Conservation (phyloP, 2,888 invertebrate species). For the Azorinus chamasolen region DNA sequence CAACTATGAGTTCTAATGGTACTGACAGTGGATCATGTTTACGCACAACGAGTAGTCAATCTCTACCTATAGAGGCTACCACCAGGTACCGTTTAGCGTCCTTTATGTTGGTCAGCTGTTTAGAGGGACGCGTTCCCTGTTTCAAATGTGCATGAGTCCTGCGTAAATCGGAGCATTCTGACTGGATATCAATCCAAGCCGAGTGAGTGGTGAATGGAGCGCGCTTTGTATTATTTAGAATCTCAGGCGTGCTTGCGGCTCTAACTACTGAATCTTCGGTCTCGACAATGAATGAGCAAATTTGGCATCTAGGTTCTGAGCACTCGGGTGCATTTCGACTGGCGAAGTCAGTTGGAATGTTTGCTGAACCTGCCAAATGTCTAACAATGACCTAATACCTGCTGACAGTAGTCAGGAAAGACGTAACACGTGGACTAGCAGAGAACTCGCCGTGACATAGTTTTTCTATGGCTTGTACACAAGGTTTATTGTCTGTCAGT, state of each 20-base stretch:
- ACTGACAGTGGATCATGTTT: constrained; percentile 12
- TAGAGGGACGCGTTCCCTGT: constrained; percentile 68
- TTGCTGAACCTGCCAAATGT: too few relatives aligned
- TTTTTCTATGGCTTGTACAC: too few relatives aligned
- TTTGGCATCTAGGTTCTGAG: constrained; percentile 58
- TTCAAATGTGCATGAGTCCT: constrained; percentile 63
- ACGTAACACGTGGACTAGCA: too few relatives aligned
- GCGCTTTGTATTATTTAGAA: constrained; percentile 12
- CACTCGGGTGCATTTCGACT: constrained; percentile 60
- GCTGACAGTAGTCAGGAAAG: too few relatives aligned
- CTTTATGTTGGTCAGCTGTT: constrained; percentile 49
- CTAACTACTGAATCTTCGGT: constrained; percentile 65
- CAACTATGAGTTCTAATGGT: constrained; percentile 9
- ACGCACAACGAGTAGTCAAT: constrained; percentile 20
- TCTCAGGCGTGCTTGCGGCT: constrained; percentile 20
- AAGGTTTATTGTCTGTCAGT: too few relatives aligned
- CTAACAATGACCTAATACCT: too few relatives aligned
- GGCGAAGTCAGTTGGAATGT: constrained; percentile 53
- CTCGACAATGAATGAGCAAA: constrained; percentile 44
- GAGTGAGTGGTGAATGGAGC: constrained; percentile 65
- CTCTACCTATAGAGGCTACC: constrained; percentile 57
- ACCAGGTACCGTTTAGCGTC: constrained; percentile 58
- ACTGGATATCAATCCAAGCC: constrained; percentile 60
- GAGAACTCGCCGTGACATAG: too few relatives aligned
- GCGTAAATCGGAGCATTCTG: constrained; percentile 65